A percentile compares a stretch with the other conserved stretches of the same genome.
These are phyloP conservation scores for Dicaeum eximium DNA, from an alignment of 2,113 vertebrate species.

Conservation along the genomic window DNA sequence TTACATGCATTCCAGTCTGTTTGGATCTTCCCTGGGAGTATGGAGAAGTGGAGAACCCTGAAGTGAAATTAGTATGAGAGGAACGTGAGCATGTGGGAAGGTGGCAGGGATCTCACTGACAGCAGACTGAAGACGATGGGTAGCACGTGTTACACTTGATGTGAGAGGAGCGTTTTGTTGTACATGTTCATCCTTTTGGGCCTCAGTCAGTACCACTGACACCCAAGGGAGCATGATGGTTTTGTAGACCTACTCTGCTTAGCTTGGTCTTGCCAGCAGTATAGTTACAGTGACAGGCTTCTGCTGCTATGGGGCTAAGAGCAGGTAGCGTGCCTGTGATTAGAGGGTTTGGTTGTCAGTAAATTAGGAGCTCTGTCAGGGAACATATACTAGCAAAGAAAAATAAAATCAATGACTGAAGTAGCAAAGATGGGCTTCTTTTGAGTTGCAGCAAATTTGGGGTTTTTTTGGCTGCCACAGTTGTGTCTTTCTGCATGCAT, in stretches of 20 bases:
- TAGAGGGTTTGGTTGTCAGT: neutral
- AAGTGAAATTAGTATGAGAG: neutral
- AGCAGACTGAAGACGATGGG: accelerated
- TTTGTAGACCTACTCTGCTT: neutral
- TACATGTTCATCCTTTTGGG: neutral
- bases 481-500: neutral
- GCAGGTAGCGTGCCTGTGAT: neutral
- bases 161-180: neutral
- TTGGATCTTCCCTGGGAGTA: neutral
- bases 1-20: neutral
- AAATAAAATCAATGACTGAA: neutral
- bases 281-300: neutral
- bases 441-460: neutral
- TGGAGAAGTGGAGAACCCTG: neutral
- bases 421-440: neutral
- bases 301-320: neutral
- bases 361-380: neutral
- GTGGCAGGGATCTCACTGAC: neutral
- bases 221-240: neutral
- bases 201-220: neutral
- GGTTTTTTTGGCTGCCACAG: neutral
- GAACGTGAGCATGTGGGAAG: neutral
- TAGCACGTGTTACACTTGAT: neutral
- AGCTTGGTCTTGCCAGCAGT: neutral
- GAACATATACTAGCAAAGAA: neutral